Percentiles rank a stretch among this genome's conserved stretches.
Conservation (phyloP, 2,888 invertebrate species). For the Resseliella maxima region DNA sequence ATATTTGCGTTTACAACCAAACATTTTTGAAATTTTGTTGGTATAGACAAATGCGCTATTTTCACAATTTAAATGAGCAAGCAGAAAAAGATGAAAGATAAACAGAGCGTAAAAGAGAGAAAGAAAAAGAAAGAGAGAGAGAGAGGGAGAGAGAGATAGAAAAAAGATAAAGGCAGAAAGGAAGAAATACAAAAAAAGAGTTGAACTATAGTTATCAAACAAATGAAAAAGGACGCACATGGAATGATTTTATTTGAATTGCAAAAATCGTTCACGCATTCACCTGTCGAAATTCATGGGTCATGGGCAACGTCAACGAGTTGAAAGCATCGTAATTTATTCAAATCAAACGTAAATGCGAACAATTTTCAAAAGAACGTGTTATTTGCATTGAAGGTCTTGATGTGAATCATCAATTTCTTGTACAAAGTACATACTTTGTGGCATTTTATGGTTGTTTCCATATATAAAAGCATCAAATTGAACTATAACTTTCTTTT, state of each 20-base stretch:
- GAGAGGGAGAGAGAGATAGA: no score
- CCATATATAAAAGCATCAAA: neutral
- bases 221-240: no score
- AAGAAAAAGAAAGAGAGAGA: no score
- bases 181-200: no score
- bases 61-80: neutral
- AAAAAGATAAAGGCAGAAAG: no score
- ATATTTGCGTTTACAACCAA: neutral
- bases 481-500: neutral
- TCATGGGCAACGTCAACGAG: neutral
- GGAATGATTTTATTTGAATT: neutral
- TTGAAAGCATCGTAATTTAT: neutral
- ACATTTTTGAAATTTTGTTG: neutral
- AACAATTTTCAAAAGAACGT: neutral
- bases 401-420: neutral
- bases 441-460: neutral
- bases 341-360: neutral
- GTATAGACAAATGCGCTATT: conserved; percentile 1
- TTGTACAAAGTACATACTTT: neutral
- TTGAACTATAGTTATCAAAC: no score
- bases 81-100: no score
- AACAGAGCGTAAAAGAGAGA: no score
- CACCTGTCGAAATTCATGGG: neutral
- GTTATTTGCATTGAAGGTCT: neutral
- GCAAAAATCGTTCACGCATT: neutral